A percentile compares a stretch with the other conserved stretches of the same genome.
Evolutionary conservation across 2,888 invertebrate genomes (phyloP).

Genomic region (Panorpa germanica): DNA sequence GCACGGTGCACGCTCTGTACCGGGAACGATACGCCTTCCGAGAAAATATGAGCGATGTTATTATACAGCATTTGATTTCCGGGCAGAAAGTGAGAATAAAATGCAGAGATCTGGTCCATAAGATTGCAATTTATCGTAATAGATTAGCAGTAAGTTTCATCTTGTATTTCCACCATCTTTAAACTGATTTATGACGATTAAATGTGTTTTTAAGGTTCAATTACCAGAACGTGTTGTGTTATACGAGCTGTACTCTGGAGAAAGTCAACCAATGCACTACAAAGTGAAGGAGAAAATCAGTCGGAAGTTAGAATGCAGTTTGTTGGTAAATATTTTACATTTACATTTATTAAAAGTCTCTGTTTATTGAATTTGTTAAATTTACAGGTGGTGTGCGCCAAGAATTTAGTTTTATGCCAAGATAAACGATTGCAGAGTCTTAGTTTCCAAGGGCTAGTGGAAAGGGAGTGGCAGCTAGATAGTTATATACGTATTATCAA

Average conservation of each 20-base stretch:
- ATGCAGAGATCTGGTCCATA: slow-evolving; percentile 90
- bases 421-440: slow-evolving; percentile 64
- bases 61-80: slow-evolving; percentile 78
- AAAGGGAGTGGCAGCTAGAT: slow-evolving; percentile 75
- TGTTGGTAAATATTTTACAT: no score
- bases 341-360: not conserved
- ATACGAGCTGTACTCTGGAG: slow-evolving; percentile 75
- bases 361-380: no score
- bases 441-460: slow-evolving; percentile 49
- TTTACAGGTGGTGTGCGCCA: slow-evolving; percentile 42
- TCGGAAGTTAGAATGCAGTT: slow-evolving; percentile 37
- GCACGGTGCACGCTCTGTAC: slow-evolving; percentile 90
- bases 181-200: no score
- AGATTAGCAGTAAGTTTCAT: slow-evolving; percentile 79
- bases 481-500: slow-evolving; percentile 72
- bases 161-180: no score
- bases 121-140: slow-evolving; percentile 84
- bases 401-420: slow-evolving; percentile 69
- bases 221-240: slow-evolving; percentile 85
- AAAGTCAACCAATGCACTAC: slow-evolving; percentile 71
- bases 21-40: slow-evolving; percentile 85
- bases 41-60: slow-evolving; percentile 98
- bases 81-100: slow-evolving; percentile 87
- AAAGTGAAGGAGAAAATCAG: slow-evolving; percentile 81
- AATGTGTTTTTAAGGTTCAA: no score